phyloP scores from a whole-genome alignment of 2,888 invertebrate species.

The Agonopterix heracliana region DNA sequence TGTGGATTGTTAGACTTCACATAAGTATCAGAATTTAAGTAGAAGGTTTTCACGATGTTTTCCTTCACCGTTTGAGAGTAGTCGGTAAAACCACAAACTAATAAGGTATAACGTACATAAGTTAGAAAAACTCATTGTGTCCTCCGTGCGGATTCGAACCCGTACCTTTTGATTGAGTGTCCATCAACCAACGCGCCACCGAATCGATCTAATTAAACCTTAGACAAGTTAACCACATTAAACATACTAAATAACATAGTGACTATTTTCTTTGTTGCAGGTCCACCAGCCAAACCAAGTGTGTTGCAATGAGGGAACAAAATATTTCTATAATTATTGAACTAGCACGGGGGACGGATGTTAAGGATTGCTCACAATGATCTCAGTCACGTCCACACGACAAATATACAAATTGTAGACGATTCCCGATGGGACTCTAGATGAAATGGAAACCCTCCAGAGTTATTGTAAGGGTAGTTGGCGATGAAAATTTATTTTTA shows the following conservation, averaged over 20 bases:
- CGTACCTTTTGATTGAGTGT: too few relatives aligned
- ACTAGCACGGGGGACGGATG: slow-evolving; percentile 19
- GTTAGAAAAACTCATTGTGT: too few relatives aligned
- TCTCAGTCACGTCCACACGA: slow-evolving; percentile 60
- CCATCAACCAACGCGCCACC: too few relatives aligned
- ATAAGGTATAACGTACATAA: too few relatives aligned
- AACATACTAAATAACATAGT: not conserved
- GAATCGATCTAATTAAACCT: not conserved
- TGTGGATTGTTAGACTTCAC: too few relatives aligned
- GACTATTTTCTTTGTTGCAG: slow-evolving; percentile 28
- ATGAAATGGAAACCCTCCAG: slow-evolving; percentile 9
- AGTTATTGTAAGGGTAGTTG: slow-evolving; percentile 8
- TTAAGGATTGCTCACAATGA: slow-evolving; percentile 47
- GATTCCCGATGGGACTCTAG: slow-evolving; percentile 6
- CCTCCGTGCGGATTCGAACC: too few relatives aligned
- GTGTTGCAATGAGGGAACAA: slow-evolving; percentile 41
- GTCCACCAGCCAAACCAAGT: slow-evolving; percentile 43
- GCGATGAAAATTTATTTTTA: not conserved
- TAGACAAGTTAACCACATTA: too few relatives aligned
- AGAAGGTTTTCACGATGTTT: too few relatives aligned
- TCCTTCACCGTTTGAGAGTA: too few relatives aligned
- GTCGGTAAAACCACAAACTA: too few relatives aligned
- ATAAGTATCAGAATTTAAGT: too few relatives aligned
- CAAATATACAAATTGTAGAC: slow-evolving; percentile 37
- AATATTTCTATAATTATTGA: slow-evolving; percentile 16